These are phyloP conservation scores for Antheraea yamamai DNA, from an alignment of 2,888 invertebrate genomes.

Conservation along the genomic window DNA sequence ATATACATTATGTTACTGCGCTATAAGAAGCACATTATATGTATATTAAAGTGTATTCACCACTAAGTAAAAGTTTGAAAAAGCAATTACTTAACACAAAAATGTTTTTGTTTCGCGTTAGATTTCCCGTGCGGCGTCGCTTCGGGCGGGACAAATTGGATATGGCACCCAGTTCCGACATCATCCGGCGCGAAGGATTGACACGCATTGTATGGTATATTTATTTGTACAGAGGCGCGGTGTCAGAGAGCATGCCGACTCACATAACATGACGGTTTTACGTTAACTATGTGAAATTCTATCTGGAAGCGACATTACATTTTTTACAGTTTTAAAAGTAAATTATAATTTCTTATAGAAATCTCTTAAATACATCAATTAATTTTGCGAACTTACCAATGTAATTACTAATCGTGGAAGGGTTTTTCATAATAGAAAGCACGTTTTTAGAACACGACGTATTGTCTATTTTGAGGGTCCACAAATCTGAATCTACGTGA, in stretches of 20 bases:
- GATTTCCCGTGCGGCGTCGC: slow-evolving; percentile 7
- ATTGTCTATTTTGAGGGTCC: no score
- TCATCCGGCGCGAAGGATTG: slow-evolving; percentile 7
- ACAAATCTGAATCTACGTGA: no score
- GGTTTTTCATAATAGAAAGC: neutral
- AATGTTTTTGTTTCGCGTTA: slow-evolving; percentile 1
- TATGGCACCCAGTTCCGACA: slow-evolving; percentile 10
- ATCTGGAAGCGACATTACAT: neutral
- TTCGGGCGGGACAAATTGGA: slow-evolving; percentile 8
- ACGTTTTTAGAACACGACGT: neutral
- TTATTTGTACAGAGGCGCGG: neutral
- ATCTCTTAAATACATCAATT: no score
- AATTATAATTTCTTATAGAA: no score
- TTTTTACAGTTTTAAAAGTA: no score
- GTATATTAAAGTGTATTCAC: neutral
- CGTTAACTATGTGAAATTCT: neutral
- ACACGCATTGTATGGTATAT: neutral
- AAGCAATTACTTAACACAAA: slow-evolving; percentile 13
- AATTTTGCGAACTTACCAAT: no score
- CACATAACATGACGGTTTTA: neutral
- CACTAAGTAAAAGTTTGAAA: neutral
- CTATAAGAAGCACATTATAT: neutral
- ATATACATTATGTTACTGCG: no score
- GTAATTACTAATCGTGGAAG: neutral
- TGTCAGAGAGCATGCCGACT: neutral